Base-by-base conservation (phyloP, 2,888 invertebrate species). In the Pachydiplax longipennis region DNA sequence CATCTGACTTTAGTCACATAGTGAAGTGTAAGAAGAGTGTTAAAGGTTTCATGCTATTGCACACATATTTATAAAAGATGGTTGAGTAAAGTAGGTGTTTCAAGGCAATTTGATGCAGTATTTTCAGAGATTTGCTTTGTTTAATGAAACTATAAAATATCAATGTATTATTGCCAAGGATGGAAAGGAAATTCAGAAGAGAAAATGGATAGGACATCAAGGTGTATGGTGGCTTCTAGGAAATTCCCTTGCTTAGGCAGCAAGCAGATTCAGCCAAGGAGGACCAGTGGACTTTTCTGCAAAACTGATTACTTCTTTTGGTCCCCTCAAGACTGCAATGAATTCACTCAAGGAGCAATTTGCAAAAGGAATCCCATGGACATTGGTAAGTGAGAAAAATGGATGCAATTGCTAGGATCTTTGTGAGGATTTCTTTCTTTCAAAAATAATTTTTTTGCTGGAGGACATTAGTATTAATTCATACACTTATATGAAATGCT, bases 321-420 rank as follows among this genome's bases (percentile, higher is more conserved):
- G 95, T 94, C 94, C 44, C 93, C 93, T 2, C 94, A 94, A 58
- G 94, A 94, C 91, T 95, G 95, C 92, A 93, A 93, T 2, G 92
- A 92, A 6, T 94, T 94, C 81, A 93, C 92, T 58, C 93, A 94
- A 92, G 94, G 94, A 2, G 95, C 94, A 92, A 93, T 95, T 91
- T 95, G 95, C 93, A 94, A 95, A 92, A 93, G 94, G 91, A 93
- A 94, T 35, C 94, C 94, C 81, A 94, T 94, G 91, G 94, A 95
- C 92, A 94, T 95, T 90, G 94, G 95, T 93, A 92, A 92, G 93
- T 93, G n/a, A 15, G 25, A 80, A 1, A 44, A 44, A 44, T 44
- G 44, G 44, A 44, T 44, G 10, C 37, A 5, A 37, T 5, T 37
- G 37, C n/a, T n/a, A n/a, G n/a, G n/a, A n/a, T n/a, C n/a, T n/a